phyloP scores from a whole-genome alignment of 2,797 vertebrate species.

The Enteromius mattozi region DNA sequence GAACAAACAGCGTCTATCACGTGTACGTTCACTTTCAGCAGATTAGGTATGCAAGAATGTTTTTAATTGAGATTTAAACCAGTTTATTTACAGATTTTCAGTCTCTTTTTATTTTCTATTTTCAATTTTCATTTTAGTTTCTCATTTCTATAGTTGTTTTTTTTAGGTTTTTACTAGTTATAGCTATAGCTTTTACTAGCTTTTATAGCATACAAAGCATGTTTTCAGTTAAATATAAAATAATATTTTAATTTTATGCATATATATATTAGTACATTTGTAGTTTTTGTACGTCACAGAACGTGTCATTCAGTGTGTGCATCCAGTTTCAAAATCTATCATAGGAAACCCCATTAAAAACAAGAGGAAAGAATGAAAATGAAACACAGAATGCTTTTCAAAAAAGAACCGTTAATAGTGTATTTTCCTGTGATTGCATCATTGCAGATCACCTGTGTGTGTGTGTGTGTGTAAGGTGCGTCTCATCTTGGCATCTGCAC shows the following conservation, averaged over 20 bases:
- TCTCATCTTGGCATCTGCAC: constrained; percentile 31
- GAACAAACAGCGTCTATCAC: background rate
- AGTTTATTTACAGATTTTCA: no score
- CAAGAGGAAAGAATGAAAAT: background rate
- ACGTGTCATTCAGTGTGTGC: background rate
- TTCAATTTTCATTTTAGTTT: background rate
- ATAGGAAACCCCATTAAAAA: background rate
- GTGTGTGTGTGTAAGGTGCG: constrained; percentile 17
- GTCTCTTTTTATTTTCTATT: no score
- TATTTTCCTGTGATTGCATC: background rate
- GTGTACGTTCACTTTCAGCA: background rate
- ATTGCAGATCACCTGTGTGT: background rate
- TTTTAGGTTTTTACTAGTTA: no score
- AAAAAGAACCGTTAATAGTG: background rate
- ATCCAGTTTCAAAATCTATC: background rate
- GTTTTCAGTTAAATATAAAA: no score
- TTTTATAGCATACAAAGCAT: no score
- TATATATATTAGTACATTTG: no score
- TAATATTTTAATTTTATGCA: no score
- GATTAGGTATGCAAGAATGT: background rate
- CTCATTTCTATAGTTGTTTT: background rate
- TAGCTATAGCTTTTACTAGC: no score
- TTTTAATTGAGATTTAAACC: background rate
- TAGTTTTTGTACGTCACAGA: no score
- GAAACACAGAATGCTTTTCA: no score